phyloP scores from a whole-genome alignment of 1,140 invertebrate genomes.

The Chionoecetes opilio region DNA sequence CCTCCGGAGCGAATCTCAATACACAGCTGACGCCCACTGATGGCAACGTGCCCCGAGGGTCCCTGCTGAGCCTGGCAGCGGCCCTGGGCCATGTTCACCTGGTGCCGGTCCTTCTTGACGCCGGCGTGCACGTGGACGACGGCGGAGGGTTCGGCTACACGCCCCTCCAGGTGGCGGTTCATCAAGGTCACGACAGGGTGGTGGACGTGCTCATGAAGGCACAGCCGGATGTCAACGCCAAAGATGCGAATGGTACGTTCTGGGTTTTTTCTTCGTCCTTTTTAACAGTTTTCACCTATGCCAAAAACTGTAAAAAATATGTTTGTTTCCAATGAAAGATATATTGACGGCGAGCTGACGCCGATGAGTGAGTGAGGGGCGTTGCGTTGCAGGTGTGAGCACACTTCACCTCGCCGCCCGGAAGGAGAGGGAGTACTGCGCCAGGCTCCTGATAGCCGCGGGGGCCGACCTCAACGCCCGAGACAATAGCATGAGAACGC shows the following conservation, averaged over 20 bases:
- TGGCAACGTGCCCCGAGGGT: not conserved
- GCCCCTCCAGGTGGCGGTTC: conserved; percentile 36
- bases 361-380: not conserved
- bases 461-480: conserved; percentile 10
- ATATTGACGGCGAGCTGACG: not conserved
- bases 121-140: conserved; percentile 13
- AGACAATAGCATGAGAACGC: not conserved
- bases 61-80: conserved; percentile 20
- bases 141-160: not conserved
- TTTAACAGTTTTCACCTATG: not conserved
- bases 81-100: not conserved
- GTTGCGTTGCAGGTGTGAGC: conserved; percentile 39
- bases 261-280: too few species aligned
- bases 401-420: conserved; percentile 42
- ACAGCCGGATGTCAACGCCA: not conserved
- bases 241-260: conserved; percentile 37
- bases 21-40: not conserved
- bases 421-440: not conserved
- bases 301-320: not conserved
- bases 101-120: conserved; percentile 32
- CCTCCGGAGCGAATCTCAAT: not conserved
- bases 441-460: not conserved
- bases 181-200: not conserved
- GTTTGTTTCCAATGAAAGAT: not conserved
- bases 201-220: not conserved